Conservation (phyloP, 2,888 invertebrate genomes). For the Allacma fusca region DNA sequence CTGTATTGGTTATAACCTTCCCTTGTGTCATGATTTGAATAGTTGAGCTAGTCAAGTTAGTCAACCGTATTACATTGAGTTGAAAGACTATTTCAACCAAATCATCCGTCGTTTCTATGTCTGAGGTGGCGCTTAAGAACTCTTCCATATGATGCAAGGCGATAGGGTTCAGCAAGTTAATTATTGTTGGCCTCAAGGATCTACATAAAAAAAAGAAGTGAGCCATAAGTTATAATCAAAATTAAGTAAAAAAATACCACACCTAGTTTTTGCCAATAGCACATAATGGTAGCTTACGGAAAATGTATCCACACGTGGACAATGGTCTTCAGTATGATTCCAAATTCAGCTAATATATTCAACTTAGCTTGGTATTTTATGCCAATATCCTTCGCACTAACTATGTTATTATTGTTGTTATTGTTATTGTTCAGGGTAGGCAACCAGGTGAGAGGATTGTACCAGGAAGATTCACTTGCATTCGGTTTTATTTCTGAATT, state of each 20-base stretch:
- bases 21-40: slow-evolving; percentile 35
- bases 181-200: slow-evolving; percentile 39
- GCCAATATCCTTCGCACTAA: not conserved
- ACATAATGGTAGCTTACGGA: slow-evolving; percentile 29
- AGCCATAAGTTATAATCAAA: too few species aligned
- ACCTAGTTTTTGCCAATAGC: not conserved
- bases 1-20: slow-evolving; percentile 34
- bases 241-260: not conserved
- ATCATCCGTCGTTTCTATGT: slow-evolving; percentile 41
- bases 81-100: slow-evolving; percentile 45
- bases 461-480: slow-evolving; percentile 39
- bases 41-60: slow-evolving; percentile 41
- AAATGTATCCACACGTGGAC: slow-evolving; percentile 39
- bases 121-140: slow-evolving; percentile 36
- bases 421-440: slow-evolving; percentile 21
- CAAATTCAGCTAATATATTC: slow-evolving; percentile 37
- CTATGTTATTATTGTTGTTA: slow-evolving; percentile 35
- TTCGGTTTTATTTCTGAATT: slow-evolving; percentile 27
- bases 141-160: slow-evolving; percentile 46
- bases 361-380: slow-evolving; percentile 38
- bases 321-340: slow-evolving; percentile 36
- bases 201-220: slow-evolving; percentile 16
- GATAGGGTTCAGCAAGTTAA: slow-evolving; percentile 50
- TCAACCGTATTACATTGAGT: slow-evolving; percentile 46
- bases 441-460: slow-evolving; percentile 37